phyloP scores from a whole-genome alignment of 2,888 invertebrate genomes.

The Cetonia aurata region DNA sequence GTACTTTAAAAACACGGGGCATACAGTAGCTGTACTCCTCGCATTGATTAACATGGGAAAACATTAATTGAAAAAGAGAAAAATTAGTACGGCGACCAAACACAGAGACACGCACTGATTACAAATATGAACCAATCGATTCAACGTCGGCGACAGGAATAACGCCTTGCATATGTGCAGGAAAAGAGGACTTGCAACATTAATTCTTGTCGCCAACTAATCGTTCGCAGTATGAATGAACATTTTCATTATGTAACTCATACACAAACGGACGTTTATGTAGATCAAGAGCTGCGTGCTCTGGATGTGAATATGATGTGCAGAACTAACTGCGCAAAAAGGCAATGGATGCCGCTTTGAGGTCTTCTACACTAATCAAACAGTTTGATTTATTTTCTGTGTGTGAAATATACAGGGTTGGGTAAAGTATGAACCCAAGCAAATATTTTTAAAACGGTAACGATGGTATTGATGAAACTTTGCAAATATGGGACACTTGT shows the following conservation, averaged over 20 bases:
- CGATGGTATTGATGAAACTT: too few relatives aligned
- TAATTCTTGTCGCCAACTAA: neutral
- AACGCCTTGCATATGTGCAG: conserved; percentile 23
- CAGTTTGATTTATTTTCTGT: too few relatives aligned
- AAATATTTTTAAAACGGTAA: too few relatives aligned
- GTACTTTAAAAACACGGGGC: too few relatives aligned
- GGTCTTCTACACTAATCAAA: neutral
- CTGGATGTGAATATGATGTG: conserved; percentile 21
- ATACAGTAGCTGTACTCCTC: too few relatives aligned
- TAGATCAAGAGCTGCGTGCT: conserved; percentile 6
- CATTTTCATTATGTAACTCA: conserved; percentile 27
- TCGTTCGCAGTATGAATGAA: conserved; percentile 26
- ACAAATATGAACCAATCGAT: conserved; percentile 30
- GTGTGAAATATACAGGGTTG: too few relatives aligned
- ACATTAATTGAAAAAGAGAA: conserved; percentile 23
- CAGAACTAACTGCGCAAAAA: conserved; percentile 5
- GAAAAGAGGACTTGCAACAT: conserved; percentile 14
- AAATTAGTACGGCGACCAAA: conserved; percentile 28
- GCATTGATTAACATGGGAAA: conserved; percentile 17
- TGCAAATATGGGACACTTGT: too few relatives aligned
- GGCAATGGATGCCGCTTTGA: neutral
- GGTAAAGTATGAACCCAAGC: too few relatives aligned
- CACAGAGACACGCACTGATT: conserved; percentile 32
- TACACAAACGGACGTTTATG: conserved; percentile 21
- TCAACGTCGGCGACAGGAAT: conserved; percentile 16